Evolutionary conservation across 1,140 invertebrate species (phyloP), one percentile per base, ranked within the genome.

Genomic region (Trichonephila clavipes): DNA sequence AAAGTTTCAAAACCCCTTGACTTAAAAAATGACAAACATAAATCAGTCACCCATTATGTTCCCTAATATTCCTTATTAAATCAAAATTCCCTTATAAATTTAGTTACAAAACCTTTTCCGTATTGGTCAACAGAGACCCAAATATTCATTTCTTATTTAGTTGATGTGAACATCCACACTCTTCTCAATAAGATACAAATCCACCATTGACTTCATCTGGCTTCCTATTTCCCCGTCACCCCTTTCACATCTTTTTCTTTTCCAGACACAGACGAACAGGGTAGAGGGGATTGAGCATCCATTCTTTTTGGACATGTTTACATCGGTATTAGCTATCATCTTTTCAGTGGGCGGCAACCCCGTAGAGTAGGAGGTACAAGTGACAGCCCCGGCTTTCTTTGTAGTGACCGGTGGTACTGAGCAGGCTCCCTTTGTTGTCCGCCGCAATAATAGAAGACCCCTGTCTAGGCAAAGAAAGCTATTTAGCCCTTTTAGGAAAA

Each of bases 401-500:
- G 69, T 90, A 40, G 58, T 61, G 88, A 40, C 89, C 66, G 69
- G 51, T 61, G 44, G 19, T 21, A 19, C 88, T 90, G 88, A 24
- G 28, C 88, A 40, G 34, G 62, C 24, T 10, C 62, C 62, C 40
- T 88, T 89, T 72, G 58, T 85, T 85, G 86, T 64, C 86, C 86
- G 16, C 86, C 40, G 58, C 88, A 72, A 90, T 90, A 90, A 90
- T 62, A 90, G 59, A 44, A 10, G 24, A 12, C 88, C 40, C 88
- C 69, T 28, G 34, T 34, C n/a, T 62, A 19, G n/a, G 14, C 18
- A 61, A 51, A 24, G 89, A 61, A 51, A 24, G 89, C 89, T 82
- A 90, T 82, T 90, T 82, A 90, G 72, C 72, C 89, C 89, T 90
- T 90, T 90, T 72, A 82, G 58, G 66, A 44, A 62, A 34, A 58